phyloP scores from a whole-genome alignment of 1,140 invertebrate species.

The Drosophila leontia region DNA sequence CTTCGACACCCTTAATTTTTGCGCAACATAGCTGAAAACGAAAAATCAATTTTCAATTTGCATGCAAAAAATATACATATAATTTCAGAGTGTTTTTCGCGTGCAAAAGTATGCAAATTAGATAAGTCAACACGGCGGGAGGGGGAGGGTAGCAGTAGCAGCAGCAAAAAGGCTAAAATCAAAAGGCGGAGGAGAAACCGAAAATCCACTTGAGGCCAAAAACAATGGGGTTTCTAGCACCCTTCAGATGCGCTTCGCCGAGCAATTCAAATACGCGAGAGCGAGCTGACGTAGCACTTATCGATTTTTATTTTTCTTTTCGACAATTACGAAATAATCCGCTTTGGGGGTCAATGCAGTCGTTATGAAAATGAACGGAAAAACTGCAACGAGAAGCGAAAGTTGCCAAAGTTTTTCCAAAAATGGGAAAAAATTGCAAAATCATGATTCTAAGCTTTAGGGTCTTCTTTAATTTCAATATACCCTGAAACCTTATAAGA shows the following conservation, averaged over 20 bases:
- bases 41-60: constrained; percentile 80
- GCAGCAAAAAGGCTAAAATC: constrained; percentile 9
- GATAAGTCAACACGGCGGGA: constrained; percentile 32
- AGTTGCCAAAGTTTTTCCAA: not conserved
- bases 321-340: constrained; percentile 44
- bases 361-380: constrained; percentile 9
- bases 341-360: constrained; percentile 23
- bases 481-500: not conserved
- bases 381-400: constrained; percentile 17
- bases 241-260: constrained; percentile 44
- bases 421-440: not conserved
- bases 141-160: not conserved
- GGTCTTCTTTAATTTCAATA: not conserved
- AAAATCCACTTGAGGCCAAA: constrained; percentile 37
- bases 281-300: constrained; percentile 45
- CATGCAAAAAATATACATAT: constrained; percentile 54
- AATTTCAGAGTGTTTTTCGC: constrained; percentile 68
- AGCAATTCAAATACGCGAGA: constrained; percentile 37
- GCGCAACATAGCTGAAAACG: constrained; percentile 43
- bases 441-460: not conserved
- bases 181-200: constrained; percentile 13
- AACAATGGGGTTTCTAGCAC: constrained; percentile 43
- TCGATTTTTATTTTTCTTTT: constrained; percentile 31
- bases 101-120: constrained; percentile 75
- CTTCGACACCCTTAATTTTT: constrained; percentile 70